Percentiles rank a stretch among this genome's conserved stretches.
Conservation (phyloP, 2,888 invertebrate genomes). For the Drosophila buzzatii region DNA sequence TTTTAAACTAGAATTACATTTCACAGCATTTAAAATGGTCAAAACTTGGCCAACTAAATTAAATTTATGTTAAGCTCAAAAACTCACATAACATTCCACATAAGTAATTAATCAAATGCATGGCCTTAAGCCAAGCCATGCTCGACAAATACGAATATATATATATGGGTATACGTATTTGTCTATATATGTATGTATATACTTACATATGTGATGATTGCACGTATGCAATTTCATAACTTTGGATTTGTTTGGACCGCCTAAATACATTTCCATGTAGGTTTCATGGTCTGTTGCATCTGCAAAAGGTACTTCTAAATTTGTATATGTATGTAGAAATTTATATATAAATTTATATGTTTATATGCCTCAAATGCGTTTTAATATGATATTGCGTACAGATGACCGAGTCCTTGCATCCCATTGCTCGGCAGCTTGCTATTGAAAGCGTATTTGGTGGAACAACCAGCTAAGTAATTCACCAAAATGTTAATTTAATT, state of each 20-base stretch:
- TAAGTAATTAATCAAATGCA: conserved; percentile 5
- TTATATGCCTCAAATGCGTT: conserved; percentile 38
- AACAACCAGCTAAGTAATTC: conserved; percentile 60
- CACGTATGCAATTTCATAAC: conserved; percentile 6
- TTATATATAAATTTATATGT: neutral
- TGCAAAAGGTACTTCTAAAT: conserved; percentile 24
- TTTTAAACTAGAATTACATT: neutral
- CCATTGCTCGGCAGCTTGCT: conserved; percentile 3
- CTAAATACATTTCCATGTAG: conserved; percentile 37
- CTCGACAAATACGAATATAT: conserved; percentile 11
- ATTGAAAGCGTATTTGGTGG: conserved; percentile 42
- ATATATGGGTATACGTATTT: neutral
- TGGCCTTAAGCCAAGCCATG: neutral
- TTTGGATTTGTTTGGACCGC: conserved; percentile 25
- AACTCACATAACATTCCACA: neutral
- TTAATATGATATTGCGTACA: conserved; percentile 41
- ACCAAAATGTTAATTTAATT: conserved; percentile 78
- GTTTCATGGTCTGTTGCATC: conserved; percentile 63
- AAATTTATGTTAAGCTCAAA: neutral
- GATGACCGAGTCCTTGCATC: conserved; percentile 39
- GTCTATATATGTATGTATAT: neutral
- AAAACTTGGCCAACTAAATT: neutral
- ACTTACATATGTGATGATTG: neutral
- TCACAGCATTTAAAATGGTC: neutral
- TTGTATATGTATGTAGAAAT: neutral